Evolutionary conservation across 2,797 vertebrate species (phyloP).

Genomic region (Nannoperca obscura): DNA sequence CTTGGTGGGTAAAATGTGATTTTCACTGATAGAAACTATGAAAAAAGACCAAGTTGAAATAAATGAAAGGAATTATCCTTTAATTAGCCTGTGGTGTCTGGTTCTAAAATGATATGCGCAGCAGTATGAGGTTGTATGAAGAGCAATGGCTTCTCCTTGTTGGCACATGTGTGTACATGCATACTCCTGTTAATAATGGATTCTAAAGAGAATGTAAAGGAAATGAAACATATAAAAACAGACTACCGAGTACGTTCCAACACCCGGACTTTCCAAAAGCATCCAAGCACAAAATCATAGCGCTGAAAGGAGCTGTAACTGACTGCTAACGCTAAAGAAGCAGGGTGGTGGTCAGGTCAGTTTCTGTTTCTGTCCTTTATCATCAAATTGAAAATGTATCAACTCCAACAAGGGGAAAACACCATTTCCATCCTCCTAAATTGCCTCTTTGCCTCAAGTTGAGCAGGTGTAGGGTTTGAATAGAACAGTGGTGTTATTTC

Average conservation of each 20-base stretch:
- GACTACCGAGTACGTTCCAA: background rate
- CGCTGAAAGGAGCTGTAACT: background rate
- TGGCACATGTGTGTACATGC: slow-evolving; percentile 12
- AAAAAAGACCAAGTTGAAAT: background rate
- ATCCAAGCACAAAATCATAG: background rate
- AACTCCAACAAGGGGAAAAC: slow-evolving; percentile 1
- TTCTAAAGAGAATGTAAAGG: background rate
- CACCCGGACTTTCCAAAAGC: slow-evolving; percentile 3
- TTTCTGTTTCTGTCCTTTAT: slow-evolving; percentile 6
- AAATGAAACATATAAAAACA: slow-evolving; percentile 1
- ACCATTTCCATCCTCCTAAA: background rate
- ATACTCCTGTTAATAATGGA: background rate
- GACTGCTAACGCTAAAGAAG: slow-evolving; percentile 9
- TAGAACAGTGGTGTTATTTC: slow-evolving; percentile 1
- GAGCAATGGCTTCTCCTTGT: slow-evolving; percentile 12
- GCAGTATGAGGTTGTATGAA: slow-evolving; percentile 5
- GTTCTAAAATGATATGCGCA: background rate
- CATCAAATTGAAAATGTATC: slow-evolving; percentile 4
- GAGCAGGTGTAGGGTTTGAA: slow-evolving; percentile 5
- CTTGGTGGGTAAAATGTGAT: background rate
- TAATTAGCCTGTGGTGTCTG: background rate
- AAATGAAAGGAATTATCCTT: background rate
- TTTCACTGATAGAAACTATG: background rate
- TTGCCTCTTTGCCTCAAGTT: background rate
- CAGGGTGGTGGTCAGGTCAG: background rate